Conservation (phyloP, 2,888 invertebrate species). For the Ectemnius continuus region DNA sequence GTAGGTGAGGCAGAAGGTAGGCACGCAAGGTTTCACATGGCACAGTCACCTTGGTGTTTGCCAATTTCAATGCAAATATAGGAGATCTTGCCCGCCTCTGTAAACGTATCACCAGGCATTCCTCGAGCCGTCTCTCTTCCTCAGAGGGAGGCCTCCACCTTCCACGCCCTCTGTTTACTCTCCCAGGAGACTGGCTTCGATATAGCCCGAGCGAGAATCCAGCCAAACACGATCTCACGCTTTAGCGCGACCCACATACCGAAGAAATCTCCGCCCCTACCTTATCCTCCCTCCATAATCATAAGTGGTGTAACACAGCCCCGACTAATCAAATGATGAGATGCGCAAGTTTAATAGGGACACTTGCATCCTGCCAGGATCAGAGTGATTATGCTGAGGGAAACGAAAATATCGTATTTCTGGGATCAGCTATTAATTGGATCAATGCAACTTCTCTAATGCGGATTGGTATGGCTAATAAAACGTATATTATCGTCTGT, state of each 20-base stretch:
- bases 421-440: no score
- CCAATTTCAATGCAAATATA: conserved; percentile 72
- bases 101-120: conserved; percentile 58
- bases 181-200: conserved; percentile 34
- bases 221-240: background rate
- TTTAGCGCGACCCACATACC: conserved; percentile 2
- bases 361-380: no score
- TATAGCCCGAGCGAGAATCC: background rate
- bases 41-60: conserved; percentile 55
- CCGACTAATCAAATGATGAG: no score
- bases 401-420: no score
- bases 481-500: no score
- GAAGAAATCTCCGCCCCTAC: no score
- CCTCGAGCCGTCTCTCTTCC: conserved; percentile 54
- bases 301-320: no score
- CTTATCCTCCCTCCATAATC: no score
- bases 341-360: no score
- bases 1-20: conserved; percentile 18
- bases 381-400: no score
- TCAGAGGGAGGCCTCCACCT: conserved; percentile 9
- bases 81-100: conserved; percentile 57
- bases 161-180: conserved; percentile 45
- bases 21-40: conserved; percentile 26
- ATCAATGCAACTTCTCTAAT: no score
- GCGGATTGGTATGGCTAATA: no score